Evolutionary conservation across 2,888 invertebrate genomes (phyloP).

Genomic region (Drosophila bunnanda): DNA sequence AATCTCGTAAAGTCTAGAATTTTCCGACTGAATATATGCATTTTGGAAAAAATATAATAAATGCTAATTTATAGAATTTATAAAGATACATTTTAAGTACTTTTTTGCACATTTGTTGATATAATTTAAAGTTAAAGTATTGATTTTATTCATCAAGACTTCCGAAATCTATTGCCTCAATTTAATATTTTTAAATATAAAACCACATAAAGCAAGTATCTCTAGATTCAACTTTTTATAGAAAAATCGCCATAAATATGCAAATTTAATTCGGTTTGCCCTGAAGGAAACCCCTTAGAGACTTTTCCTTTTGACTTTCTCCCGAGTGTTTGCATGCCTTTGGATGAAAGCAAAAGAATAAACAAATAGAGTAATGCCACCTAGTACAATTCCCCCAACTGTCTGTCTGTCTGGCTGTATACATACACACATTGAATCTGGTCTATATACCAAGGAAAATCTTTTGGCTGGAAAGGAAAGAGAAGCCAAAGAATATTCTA

Average conservation of each 20-base stretch:
- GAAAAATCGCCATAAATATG: slow-evolving; percentile 5
- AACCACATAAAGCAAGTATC: neutral
- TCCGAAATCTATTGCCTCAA: neutral
- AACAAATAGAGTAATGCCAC: slow-evolving; percentile 38
- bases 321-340: slow-evolving; percentile 9
- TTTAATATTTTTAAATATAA: neutral
- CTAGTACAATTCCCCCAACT: slow-evolving; percentile 42
- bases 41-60: neutral
- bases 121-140: neutral
- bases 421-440: slow-evolving; percentile 17
- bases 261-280: slow-evolving; percentile 1
- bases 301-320: slow-evolving; percentile 27
- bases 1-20: neutral
- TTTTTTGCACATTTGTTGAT: neutral
- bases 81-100: neutral
- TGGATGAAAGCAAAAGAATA: slow-evolving; percentile 17
- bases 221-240: neutral
- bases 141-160: neutral
- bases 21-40: neutral
- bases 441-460: slow-evolving; percentile 21
- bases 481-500: slow-evolving; percentile 9
- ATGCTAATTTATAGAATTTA: slow-evolving; percentile 5
- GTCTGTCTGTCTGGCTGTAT: slow-evolving; percentile 18
- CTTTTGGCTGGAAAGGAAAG: slow-evolving; percentile 57
- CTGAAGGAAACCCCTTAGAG: slow-evolving; percentile 13